Percentiles rank a stretch among this genome's conserved stretches.
Conservation (phyloP, 2,113 vertebrate species). For the Tachysurus fulvidraco region DNA sequence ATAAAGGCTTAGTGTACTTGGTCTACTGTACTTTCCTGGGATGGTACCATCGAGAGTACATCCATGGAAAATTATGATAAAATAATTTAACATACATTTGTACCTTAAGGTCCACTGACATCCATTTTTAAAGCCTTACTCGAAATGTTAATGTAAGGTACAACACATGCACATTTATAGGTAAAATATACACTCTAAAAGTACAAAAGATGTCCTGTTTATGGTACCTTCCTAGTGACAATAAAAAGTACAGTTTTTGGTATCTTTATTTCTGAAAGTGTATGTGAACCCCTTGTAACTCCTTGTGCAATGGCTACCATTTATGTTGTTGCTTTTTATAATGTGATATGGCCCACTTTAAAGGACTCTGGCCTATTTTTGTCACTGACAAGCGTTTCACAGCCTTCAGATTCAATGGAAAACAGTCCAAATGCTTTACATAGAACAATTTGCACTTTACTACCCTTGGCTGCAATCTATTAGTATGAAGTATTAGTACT, state of each 20-base stretch:
- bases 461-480: conserved; percentile 9
- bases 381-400: conserved; percentile 49
- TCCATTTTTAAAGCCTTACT: not conserved
- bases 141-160: not conserved
- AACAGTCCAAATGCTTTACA: conserved; percentile 24
- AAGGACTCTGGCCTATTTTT: conserved; percentile 72
- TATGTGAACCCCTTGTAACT: conserved; percentile 50
- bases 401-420: conserved; percentile 49
- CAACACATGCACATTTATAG: not conserved
- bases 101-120: not conserved
- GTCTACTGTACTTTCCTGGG: not conserved
- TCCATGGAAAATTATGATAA: not conserved
- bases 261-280: not conserved
- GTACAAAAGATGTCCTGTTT: not conserved
- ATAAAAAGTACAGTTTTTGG: not conserved
- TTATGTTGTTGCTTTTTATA: conserved; percentile 66
- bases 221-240: not conserved
- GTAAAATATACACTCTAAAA: not conserved
- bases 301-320: conserved; percentile 53
- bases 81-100: not conserved
- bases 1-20: not conserved
- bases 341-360: conserved; percentile 69
- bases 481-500: not conserved
- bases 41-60: not conserved
- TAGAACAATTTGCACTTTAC: conserved; percentile 1